phyloP scores from a whole-genome alignment of 1,140 invertebrate genomes.

The Cydia fagiglandana region DNA sequence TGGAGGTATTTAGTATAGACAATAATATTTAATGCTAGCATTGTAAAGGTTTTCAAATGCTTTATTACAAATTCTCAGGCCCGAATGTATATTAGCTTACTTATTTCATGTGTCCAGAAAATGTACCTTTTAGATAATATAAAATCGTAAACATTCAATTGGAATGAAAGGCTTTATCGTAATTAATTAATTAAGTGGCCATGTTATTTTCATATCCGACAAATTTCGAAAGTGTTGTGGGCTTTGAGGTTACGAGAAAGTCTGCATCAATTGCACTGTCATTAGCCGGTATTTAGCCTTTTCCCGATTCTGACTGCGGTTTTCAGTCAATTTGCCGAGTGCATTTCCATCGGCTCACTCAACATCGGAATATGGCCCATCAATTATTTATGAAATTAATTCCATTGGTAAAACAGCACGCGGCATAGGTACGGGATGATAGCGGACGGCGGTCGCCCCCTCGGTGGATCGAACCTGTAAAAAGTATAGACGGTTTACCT shows the following conservation, averaged over 20 bases:
- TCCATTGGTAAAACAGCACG: slow-evolving; percentile 66
- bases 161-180: background rate
- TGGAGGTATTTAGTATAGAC: no score
- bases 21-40: no score
- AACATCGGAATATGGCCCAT: slow-evolving; percentile 68
- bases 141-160: background rate
- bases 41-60: no score
- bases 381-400: slow-evolving; percentile 78
- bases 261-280: slow-evolving; percentile 63
- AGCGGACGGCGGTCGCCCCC: slow-evolving; percentile 9
- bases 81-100: background rate
- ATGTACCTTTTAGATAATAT: background rate
- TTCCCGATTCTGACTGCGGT: slow-evolving; percentile 64
- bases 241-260: slow-evolving; percentile 17
- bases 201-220: slow-evolving; percentile 12
- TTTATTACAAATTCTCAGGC: background rate
- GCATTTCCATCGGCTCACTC: slow-evolving; percentile 72
- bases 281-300: slow-evolving; percentile 77
- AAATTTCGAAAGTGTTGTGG: slow-evolving; percentile 32
- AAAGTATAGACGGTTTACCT: background rate
- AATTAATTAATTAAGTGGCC: slow-evolving; percentile 27
- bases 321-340: slow-evolving; percentile 76
- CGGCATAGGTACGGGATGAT: slow-evolving; percentile 38
- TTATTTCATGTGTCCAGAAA: background rate
- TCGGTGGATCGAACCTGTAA: background rate